Evolutionary conservation across 2,797 vertebrate species (phyloP).

Genomic region (Poeciliopsis infans): DNA sequence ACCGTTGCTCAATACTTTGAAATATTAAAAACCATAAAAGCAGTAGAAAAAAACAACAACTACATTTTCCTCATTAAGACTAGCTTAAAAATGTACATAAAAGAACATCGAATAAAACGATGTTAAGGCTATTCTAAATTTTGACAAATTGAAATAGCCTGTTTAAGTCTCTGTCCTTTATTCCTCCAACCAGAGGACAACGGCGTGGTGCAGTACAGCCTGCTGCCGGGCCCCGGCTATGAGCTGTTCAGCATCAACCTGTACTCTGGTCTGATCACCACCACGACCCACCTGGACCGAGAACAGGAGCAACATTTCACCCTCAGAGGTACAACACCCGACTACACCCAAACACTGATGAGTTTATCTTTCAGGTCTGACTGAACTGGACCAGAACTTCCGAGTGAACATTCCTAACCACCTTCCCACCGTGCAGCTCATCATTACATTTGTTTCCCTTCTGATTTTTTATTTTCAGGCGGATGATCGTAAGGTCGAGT

Average conservation of each 20-base stretch:
- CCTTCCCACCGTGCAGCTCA: background rate
- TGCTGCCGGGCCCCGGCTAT: constrained; percentile 84
- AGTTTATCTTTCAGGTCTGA: constrained; percentile 1
- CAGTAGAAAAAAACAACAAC: too few relatives aligned
- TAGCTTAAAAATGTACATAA: too few relatives aligned
- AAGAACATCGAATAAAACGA: too few relatives aligned
- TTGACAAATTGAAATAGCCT: too few relatives aligned
- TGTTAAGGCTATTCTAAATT: too few relatives aligned
- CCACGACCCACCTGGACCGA: constrained; percentile 84
- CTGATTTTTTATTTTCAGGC: background rate
- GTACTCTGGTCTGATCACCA: constrained; percentile 85
- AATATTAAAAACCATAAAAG: too few relatives aligned
- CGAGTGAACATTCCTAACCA: background rate
- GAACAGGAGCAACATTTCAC: constrained; percentile 84
- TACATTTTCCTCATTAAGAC: too few relatives aligned
- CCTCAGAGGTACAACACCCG: constrained; percentile 83
- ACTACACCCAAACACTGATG: background rate
- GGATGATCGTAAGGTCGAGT: background rate
- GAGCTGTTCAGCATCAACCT: constrained; percentile 86
- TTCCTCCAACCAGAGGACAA: constrained; percentile 70
- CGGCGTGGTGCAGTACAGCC: constrained; percentile 76
- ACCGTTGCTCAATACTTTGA: too few relatives aligned
- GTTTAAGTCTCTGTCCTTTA: background rate
- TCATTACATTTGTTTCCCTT: background rate
- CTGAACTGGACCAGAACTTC: background rate